Base-by-base conservation (phyloP, 2,113 vertebrate species). In the Forbesichthys agassizii region DNA sequence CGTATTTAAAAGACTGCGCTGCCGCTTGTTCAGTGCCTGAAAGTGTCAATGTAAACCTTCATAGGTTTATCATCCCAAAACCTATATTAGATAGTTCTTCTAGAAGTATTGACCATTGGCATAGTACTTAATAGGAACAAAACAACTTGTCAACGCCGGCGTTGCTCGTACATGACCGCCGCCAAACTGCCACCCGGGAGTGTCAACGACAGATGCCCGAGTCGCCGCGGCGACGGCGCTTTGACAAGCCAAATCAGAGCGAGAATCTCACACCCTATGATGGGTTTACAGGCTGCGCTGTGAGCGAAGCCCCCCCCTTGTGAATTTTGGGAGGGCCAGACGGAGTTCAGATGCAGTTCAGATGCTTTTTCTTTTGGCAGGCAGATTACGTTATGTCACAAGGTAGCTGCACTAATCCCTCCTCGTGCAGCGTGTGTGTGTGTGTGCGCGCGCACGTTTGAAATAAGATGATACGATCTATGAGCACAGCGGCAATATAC, bases 351-450 rank as follows among this genome's bases (percentile, higher is more conserved):
- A 33, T 80, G 74, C 75, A 87, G 87, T 85, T 86, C 84, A 75
- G 73, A 9, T 84, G 74, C 75, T 77, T 83, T 86, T 90, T 90
- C 88, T 87, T 90, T 87, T 83, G 87, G 84, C 73, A 71, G 79
- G 73, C 49, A 71, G 86, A 88, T 89, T 90, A 87, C 69, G 68
- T 85, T 79, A 79, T 86, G 84, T 89, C 88, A 91, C 81, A 60
- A 85, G 85, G 87, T 82, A 83, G 80, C 81, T 69, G 58, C 16
- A 9, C 75, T 88, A 84, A 81, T 86, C 84, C 83, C 65, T 68
- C 60, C 7, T 12, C 27, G 27, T 2, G 27, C 27, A 27, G 48
- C 27, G 61, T 51, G 61, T 64, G 61, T 64, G 61, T 64, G 47
- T 51, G 47, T 51, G 66, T 65, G 69, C 56, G 77, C 48, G 73